Percentiles rank a stretch among this genome's conserved stretches.
Evolutionary conservation across 2,113 vertebrate species (phyloP).

Genomic region (Centropus bengalensis): DNA sequence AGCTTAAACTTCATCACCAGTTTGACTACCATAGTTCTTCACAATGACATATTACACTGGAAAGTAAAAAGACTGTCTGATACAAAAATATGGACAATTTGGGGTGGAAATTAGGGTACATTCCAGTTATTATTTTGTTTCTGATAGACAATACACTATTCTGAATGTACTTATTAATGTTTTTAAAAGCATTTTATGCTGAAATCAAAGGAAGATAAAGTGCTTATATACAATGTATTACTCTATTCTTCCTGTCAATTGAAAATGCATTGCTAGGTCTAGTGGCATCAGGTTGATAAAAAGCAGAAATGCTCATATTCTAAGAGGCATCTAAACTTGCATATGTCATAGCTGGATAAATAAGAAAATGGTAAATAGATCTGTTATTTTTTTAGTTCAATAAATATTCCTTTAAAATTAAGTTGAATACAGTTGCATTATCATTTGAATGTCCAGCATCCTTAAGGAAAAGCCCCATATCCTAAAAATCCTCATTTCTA

Average conservation of each 20-base stretch:
- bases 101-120: not conserved
- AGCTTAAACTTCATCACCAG: conserved; percentile 9
- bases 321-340: not conserved
- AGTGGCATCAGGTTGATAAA: not conserved
- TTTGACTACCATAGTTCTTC: not conserved
- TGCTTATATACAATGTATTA: not conserved
- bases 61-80: not conserved
- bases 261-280: not conserved
- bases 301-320: not conserved
- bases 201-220: not conserved
- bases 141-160: not conserved
- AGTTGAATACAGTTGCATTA: not conserved
- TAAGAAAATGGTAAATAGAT: not conserved
- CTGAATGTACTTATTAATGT: not conserved
- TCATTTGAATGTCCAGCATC: not conserved
- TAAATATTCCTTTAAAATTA: not conserved
- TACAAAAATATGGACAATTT: not conserved
- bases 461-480: not conserved
- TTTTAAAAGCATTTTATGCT: not conserved
- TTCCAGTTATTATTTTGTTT: not conserved
- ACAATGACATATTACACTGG: not conserved
- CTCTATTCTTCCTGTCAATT: not conserved
- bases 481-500: not conserved
- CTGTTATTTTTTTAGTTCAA: not conserved
- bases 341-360: not conserved